Conservation (phyloP, 2,113 vertebrate genomes). For the Charina bottae region DNA sequence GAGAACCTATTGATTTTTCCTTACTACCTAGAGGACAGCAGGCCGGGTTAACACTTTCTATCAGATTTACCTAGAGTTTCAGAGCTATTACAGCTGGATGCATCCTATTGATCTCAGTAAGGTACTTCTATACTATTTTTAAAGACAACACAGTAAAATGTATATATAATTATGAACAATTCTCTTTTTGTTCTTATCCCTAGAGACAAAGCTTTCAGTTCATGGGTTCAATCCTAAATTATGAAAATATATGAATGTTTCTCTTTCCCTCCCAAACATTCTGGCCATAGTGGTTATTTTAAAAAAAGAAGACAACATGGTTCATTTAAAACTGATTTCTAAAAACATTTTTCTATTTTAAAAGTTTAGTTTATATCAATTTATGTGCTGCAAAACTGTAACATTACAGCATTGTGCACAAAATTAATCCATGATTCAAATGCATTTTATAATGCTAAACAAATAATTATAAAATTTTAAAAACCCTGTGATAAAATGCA, state of each 20-base stretch:
- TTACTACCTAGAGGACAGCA: constrained; percentile 65
- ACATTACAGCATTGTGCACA: background rate
- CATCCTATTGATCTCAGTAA: constrained; percentile 65
- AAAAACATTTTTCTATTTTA: background rate
- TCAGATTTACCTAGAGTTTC: constrained; percentile 65
- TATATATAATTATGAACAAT: constrained; percentile 50
- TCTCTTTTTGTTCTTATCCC: constrained; percentile 50
- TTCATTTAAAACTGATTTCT: background rate
- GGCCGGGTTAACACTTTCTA: constrained; percentile 67
- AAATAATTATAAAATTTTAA: background rate
- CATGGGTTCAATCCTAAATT: constrained; percentile 48
- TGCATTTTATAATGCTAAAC: background rate
- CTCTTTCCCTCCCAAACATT: background rate
- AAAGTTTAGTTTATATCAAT: background rate
- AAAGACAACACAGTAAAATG: constrained; percentile 53
- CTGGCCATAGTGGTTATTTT: background rate
- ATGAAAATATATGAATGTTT: background rate
- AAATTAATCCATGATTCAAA: background rate
- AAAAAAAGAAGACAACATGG: background rate
- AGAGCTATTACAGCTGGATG: constrained; percentile 59
- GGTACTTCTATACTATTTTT: constrained; percentile 62
- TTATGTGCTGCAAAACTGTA: background rate
- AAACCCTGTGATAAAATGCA: background rate
- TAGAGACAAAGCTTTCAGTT: constrained; percentile 46
- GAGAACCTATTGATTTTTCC: constrained; percentile 72